These are phyloP conservation scores for Micromys minutus DNA, from an alignment of 2,113 vertebrate genomes.

Conservation along the genomic window DNA sequence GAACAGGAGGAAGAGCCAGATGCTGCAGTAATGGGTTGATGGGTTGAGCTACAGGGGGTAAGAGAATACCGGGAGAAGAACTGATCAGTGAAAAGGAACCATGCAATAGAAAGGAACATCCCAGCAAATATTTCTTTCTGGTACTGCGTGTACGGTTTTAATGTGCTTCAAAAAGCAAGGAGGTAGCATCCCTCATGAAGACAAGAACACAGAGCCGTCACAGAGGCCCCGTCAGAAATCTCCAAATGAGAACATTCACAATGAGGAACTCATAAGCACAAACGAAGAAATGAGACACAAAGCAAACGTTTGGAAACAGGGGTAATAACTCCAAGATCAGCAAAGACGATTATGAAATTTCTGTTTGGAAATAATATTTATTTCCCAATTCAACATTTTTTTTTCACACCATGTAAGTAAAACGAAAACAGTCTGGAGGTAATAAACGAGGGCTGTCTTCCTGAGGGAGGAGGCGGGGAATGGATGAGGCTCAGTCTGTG, in stretches of 20 bases:
- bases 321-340: slow-evolving; percentile 64
- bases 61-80: neutral
- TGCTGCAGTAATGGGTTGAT: neutral
- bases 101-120: neutral
- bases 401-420: slow-evolving; percentile 46
- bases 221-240: slow-evolving; percentile 13
- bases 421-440: slow-evolving; percentile 72
- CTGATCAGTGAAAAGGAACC: neutral
- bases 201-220: slow-evolving; percentile 20
- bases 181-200: slow-evolving; percentile 32
- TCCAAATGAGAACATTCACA: slow-evolving; percentile 57
- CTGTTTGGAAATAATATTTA: slow-evolving; percentile 66
- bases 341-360: slow-evolving; percentile 61
- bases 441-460: slow-evolving; percentile 72
- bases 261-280: slow-evolving; percentile 12
- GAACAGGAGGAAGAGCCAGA: neutral
- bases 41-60: neutral
- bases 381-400: slow-evolving; percentile 62
- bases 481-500: slow-evolving; percentile 14
- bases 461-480: slow-evolving; percentile 48
- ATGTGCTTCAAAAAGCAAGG: slow-evolving; percentile 23
- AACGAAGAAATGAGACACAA: slow-evolving; percentile 56
- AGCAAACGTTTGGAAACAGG: slow-evolving; percentile 58
- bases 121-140: slow-evolving; percentile 29
- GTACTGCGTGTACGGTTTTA: neutral